A percentile compares a stretch with the other conserved stretches of the same genome.
Evolutionary conservation across 2,113 vertebrate genomes (phyloP).

Genomic region (Anthoscopus minutus): DNA sequence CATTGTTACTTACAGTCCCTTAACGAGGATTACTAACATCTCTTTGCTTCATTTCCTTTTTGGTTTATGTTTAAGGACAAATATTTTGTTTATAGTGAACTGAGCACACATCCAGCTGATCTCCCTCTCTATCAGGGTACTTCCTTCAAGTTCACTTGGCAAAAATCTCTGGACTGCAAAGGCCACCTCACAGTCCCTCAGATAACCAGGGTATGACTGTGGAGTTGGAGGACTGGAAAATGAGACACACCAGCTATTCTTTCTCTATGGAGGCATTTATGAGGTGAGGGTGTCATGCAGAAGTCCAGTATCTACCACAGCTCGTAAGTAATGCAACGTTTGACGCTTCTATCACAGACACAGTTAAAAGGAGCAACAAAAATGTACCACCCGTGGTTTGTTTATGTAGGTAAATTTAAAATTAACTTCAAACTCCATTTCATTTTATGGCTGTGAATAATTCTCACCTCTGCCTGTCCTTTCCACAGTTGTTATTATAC

Average conservation of each 20-base stretch:
- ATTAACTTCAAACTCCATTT: background rate
- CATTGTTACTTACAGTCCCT: background rate
- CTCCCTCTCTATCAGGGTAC: background rate
- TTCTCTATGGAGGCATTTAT: background rate
- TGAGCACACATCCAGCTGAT: background rate
- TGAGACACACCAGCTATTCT: background rate
- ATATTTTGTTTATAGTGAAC: slow-evolving; percentile 27
- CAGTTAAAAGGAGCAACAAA: background rate
- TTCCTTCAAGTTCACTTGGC: background rate
- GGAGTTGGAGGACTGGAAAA: background rate
- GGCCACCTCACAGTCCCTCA: background rate
- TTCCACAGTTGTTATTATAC: background rate
- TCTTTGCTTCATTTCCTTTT: slow-evolving; percentile 15
- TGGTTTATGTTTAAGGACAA: slow-evolving; percentile 30
- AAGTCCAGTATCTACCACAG: background rate
- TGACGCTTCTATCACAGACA: background rate
- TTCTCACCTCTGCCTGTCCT: background rate
- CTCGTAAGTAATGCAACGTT: background rate
- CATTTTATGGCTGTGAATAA: background rate
- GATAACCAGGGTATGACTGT: background rate
- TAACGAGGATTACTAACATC: background rate
- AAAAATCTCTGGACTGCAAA: background rate
- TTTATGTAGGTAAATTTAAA: background rate
- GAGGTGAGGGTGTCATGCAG: background rate
- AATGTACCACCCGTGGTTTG: background rate